A percentile compares a stretch with the other conserved stretches of the same genome.
phyloP scores from a whole-genome alignment of 1,140 invertebrate genomes.

The Episyrphus balteatus region DNA sequence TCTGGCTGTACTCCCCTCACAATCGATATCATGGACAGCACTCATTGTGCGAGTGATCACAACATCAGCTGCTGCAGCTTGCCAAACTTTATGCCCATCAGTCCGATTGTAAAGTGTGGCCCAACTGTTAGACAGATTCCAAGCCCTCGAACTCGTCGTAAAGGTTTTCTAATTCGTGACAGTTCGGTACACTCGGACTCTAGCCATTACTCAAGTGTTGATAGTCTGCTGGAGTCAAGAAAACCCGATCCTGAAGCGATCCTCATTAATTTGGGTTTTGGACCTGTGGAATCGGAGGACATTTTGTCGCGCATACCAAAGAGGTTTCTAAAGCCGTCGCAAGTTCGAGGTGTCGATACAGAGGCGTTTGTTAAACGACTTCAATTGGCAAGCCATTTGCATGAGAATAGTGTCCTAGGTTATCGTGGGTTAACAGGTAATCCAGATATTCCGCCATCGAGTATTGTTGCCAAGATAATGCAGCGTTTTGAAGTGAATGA shows the following conservation, averaged over 20 bases:
- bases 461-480: slow-evolving; percentile 35
- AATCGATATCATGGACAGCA: no score
- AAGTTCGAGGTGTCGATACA: slow-evolving; percentile 48
- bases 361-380: slow-evolving; percentile 48
- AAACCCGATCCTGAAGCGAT: slow-evolving; percentile 60
- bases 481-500: slow-evolving; percentile 35
- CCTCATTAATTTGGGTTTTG: slow-evolving; percentile 52
- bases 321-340: slow-evolving; percentile 48
- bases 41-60: no score
- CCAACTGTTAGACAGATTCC: no score
- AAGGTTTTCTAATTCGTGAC: slow-evolving; percentile 39
- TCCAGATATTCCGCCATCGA: slow-evolving; percentile 29
- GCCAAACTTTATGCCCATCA: no score
- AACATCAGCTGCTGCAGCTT: no score
- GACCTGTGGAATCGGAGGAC: slow-evolving; percentile 38
- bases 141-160: slow-evolving; percentile 15
- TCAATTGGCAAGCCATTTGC: slow-evolving; percentile 44
- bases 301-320: slow-evolving; percentile 49
- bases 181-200: slow-evolving; percentile 54
- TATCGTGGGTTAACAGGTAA: slow-evolving; percentile 50
- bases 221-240: slow-evolving; percentile 54
- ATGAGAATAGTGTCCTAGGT: slow-evolving; percentile 50
- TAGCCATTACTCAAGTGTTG: slow-evolving; percentile 59
- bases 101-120: no score
- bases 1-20: no score